Evolutionary conservation across 2,113 vertebrate species (phyloP).

Genomic region (Brevimyrus niger): DNA sequence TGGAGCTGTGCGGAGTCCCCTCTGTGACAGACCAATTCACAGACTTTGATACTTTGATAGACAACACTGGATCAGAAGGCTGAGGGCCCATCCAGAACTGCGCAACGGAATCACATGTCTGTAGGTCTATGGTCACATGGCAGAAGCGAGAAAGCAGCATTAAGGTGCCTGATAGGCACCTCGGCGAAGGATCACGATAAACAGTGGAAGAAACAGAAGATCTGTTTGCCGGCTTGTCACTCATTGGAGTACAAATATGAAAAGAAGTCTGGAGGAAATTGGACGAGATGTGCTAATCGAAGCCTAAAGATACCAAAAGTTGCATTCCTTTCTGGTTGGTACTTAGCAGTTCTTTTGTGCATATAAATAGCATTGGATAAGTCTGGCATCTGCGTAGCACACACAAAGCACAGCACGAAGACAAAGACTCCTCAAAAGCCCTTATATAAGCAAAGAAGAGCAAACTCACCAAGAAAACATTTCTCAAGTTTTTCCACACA

Average conservation of each 20-base stretch:
- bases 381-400: background rate
- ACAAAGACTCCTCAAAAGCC: background rate
- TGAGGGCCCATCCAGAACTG: background rate
- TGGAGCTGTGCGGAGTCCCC: background rate
- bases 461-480: background rate
- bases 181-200: background rate
- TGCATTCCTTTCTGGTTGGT: background rate
- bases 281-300: background rate
- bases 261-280: background rate
- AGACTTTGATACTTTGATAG: background rate
- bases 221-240: background rate
- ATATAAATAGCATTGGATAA: background rate
- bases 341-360: background rate
- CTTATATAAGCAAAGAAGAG: background rate
- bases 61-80: background rate
- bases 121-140: background rate
- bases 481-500: background rate
- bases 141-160: background rate
- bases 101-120: background rate
- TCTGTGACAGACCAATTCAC: background rate
- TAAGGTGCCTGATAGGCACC: background rate
- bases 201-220: background rate
- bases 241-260: background rate
- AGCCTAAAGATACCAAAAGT: background rate
- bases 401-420: background rate